phyloP scores from a whole-genome alignment of 2,797 vertebrate genomes.

The Coluber constrictor region DNA sequence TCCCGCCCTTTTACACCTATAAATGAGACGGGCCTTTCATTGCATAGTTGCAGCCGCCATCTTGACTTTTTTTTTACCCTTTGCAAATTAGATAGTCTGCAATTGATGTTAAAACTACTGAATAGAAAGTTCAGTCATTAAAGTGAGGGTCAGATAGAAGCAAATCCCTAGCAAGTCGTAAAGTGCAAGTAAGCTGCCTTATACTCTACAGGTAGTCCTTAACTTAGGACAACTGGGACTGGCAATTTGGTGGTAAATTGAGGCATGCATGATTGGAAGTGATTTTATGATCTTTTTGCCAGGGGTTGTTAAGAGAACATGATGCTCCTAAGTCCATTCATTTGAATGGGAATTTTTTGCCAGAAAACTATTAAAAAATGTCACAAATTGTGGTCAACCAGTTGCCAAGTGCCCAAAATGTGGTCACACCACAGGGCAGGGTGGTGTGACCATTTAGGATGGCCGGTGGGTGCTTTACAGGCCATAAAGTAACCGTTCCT shows the following conservation, averaged over 20 bases:
- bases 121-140: not conserved
- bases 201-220: not conserved
- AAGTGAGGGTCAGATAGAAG: not conserved
- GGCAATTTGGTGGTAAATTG: not conserved
- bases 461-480: not conserved
- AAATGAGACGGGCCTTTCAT: not conserved
- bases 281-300: not conserved
- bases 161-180: not conserved
- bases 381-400: not conserved
- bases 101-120: not conserved
- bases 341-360: not conserved
- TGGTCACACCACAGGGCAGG: no score
- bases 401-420: not conserved
- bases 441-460: not conserved
- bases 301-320: not conserved
- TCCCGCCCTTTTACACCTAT: not conserved
- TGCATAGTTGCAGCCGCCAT: not conserved
- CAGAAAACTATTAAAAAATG: not conserved
- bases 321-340: not conserved
- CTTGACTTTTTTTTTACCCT: not conserved
- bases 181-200: not conserved
- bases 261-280: not conserved
- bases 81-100: not conserved
- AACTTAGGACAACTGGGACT: not conserved
- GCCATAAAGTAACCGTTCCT: not conserved